Base-by-base conservation (phyloP, 2,113 vertebrate genomes). In the Delphinapterus leucas region DNA sequence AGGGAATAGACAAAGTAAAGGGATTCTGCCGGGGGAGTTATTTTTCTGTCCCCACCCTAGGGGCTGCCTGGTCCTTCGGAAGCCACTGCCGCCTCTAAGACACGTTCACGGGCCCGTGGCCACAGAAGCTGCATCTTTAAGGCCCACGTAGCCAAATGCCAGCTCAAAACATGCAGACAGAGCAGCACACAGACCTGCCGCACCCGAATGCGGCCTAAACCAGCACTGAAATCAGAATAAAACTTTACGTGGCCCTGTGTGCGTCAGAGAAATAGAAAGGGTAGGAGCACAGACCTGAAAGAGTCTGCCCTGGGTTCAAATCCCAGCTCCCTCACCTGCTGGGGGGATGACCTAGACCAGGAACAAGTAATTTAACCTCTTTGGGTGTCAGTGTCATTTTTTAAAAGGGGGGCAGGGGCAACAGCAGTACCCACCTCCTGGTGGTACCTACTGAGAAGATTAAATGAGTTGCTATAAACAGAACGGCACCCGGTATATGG, bases 131-230 rank as follows among this genome's bases (percentile, higher is more conserved):
- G 80, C 65, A 23, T 5, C 28, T 25, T 41, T 38, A 31, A 20
- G 63, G 21, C 26, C 28, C 49, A 74, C 23, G 44, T 6, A 44
- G 55, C 25, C 77, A 74, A 41, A 73, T 0, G 44, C 26, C 33
- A 31, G 44, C 89, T 73, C 44, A 25, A 36, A 31, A 53, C 71
- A 1, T 0, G 53, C 28, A 4, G 55, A 58, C 55, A 58, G 20
- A 21, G 7, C 3, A 5, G 25, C 28, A 41, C 1, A 2, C 5
- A 5, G 25, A 53, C 21, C 28, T 0, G 8, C 44, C 5, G 0
- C 49, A 4, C 8, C 2, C 23, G 17, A 18, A 8, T 0, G 9
- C 8, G 13, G 25, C 65, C 68, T 36, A 8, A 4, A 67, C 55
- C 70, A 25, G 41, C 1, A 0, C 0, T 9, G 41, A 41, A 38